A percentile compares a stretch with the other conserved stretches of the same genome.
phyloP scores from a whole-genome alignment of 2,113 vertebrate genomes.

The Cygnus atratus region DNA sequence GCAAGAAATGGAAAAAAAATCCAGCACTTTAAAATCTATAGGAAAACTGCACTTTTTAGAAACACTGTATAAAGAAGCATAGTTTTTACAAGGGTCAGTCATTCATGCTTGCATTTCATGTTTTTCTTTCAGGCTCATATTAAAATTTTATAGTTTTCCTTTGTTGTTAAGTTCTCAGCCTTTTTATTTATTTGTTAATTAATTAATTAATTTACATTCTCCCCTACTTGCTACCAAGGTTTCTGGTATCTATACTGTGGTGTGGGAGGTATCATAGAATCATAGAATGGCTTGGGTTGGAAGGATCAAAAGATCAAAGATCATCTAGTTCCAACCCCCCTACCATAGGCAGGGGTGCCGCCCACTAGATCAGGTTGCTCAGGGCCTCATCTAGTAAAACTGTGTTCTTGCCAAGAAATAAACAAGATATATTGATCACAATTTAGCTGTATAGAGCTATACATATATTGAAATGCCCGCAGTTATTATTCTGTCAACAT shows the following conservation, averaged over 20 bases:
- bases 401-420: slow-evolving; percentile 3
- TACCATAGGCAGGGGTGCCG: too few species aligned
- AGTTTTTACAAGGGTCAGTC: not conserved
- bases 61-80: not conserved
- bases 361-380: too few species aligned
- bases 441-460: not conserved
- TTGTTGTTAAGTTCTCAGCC: not conserved
- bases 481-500: slow-evolving; percentile 22
- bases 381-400: not conserved
- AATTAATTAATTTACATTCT: not conserved
- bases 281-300: too few species aligned
- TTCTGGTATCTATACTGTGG: not conserved
- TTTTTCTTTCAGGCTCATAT: not conserved
- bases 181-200: not conserved
- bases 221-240: not conserved
- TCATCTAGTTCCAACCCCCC: too few species aligned
- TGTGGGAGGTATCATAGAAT: not conserved
- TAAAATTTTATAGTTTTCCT: not conserved
- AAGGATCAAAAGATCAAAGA: too few species aligned
- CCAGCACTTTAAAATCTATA: not conserved
- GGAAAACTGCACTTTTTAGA: not conserved
- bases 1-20: not conserved
- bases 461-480: not conserved
- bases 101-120: not conserved
- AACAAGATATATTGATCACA: slow-evolving; percentile 24